Percentiles rank a stretch among this genome's conserved stretches.
These are phyloP conservation scores for Drosophila oshimai DNA, from an alignment of 1,140 invertebrate genomes.

Conservation along the genomic window DNA sequence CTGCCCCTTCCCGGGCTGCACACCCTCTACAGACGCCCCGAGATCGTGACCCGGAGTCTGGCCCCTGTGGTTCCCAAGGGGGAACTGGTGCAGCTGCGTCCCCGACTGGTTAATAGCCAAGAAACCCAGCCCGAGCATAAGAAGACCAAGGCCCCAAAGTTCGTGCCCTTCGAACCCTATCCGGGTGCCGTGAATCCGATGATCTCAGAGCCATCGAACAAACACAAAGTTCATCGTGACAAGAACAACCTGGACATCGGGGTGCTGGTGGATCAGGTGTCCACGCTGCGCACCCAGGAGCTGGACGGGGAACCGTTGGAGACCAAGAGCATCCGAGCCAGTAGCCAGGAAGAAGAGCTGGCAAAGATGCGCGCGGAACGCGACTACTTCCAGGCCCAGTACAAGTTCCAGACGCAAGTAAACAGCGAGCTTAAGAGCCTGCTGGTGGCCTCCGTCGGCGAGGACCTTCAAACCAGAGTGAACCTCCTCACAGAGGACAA, in stretches of 20 bases:
- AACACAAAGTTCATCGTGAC: constrained; percentile 39
- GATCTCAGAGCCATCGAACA: constrained; percentile 83
- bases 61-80: constrained; percentile 72
- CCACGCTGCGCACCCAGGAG: constrained; percentile 85
- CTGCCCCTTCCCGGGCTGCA: constrained; percentile 66
- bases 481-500: constrained; percentile 96
- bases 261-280: constrained; percentile 87
- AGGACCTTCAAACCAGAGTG: constrained; percentile 94
- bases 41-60: constrained; percentile 49
- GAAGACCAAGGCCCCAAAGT: constrained; percentile 90
- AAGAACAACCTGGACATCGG: constrained; percentile 88
- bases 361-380: constrained; percentile 85
- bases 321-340: neutral
- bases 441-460: constrained; percentile 95
- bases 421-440: constrained; percentile 96
- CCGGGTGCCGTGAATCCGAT: constrained; percentile 92
- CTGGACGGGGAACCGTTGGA: constrained; percentile 44
- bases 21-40: constrained; percentile 63
- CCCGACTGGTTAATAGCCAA: constrained; percentile 40
- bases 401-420: constrained; percentile 90
- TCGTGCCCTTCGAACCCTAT: constrained; percentile 94
- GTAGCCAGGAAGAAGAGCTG: constrained; percentile 46
- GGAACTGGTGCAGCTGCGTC: constrained; percentile 67
- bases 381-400: constrained; percentile 87
- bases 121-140: constrained; percentile 61